A percentile compares a stretch with the other conserved stretches of the same genome.
Evolutionary conservation across 2,113 vertebrate species (phyloP).

Genomic region (Zosterops pallidus): DNA sequence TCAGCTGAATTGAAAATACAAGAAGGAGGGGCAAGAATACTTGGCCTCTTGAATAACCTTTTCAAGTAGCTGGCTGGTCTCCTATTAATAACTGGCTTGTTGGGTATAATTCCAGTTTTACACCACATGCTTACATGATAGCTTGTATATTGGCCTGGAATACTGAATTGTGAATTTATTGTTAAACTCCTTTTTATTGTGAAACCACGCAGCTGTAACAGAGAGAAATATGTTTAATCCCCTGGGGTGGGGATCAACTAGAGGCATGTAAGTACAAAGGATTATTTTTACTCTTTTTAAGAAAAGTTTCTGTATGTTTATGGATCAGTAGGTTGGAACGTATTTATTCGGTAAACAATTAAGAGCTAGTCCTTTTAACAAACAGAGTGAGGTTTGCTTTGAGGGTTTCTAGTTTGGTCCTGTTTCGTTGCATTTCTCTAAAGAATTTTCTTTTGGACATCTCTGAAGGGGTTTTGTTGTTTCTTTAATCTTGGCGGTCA

Average conservation of each 20-base stretch:
- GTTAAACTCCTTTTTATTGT: not conserved
- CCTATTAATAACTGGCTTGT: not conserved
- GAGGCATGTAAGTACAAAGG: slow-evolving; percentile 3
- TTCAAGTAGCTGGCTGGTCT: not conserved
- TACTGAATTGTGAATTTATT: not conserved
- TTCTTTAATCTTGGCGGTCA: not conserved
- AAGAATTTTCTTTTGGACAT: not conserved
- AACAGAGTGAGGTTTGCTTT: not conserved
- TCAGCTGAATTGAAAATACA: not conserved
- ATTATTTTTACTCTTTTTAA: slow-evolving; percentile 22
- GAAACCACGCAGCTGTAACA: not conserved
- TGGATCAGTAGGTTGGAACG: not conserved
- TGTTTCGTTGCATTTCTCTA: not conserved
- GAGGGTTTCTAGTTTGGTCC: not conserved
- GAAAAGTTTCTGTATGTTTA: slow-evolving; percentile 7
- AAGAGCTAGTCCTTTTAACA: not conserved
- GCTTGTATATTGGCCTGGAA: not conserved
- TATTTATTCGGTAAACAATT: slow-evolving; percentile 6
- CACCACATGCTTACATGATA: not conserved
- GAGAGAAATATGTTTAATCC: not conserved
- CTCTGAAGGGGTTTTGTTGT: not conserved
- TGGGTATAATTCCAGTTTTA: not conserved
- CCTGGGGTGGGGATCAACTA: not conserved
- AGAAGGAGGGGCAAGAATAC: not conserved
- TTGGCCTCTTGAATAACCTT: not conserved